Base-by-base conservation (phyloP, 2,113 vertebrate species). In the Semnornis frantzii region DNA sequence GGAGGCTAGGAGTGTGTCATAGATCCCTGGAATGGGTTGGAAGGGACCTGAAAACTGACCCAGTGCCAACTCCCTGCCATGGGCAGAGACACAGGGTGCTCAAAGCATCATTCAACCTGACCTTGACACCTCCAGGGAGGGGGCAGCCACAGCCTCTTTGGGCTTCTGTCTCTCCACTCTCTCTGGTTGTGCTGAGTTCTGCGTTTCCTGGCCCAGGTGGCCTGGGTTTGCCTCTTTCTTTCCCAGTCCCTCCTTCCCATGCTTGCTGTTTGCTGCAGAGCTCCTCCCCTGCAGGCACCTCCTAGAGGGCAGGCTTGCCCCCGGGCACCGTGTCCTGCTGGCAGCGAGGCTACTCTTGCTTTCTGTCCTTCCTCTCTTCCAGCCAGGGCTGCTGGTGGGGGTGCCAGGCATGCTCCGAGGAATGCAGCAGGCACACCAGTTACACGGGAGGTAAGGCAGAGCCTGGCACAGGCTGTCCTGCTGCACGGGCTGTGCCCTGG, bases 331-430 rank as follows among this genome's bases (percentile, higher is more conserved):
- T 76, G 15, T 58, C 58, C 16, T 80, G 4, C 1, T 11, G 21
- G 54, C 31, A 81, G 58, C 74, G 42, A 62, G 17, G 50, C 31
- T 62, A 39, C 34, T 93, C 10, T 82, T 87, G 46, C 24, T 50
- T 73, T 83, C 30, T 85, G 14, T 91, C 28, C 33, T 85, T 85
- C 28, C 42, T 79, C 8, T 93, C 86, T 94, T 98, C 76, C 95
- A 99, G 99, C 97, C 98, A 10, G 99, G 99, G 72, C 97, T 99
- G 93, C 95, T 99, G 1, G 99, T 99, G 71, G 99, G 98, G 73
- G 98, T 99, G 76, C 99, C 99, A 8, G 99, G 99, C 84, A 99
- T 98, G 98, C 96, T 99, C 69, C 99, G 98, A 94, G 99, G 99
- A 82, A 94, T 99, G 90, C 96, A 98, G 44, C 98, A 98, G 96